Evolutionary conservation across 2,888 invertebrate genomes (phyloP).

Genomic region (Agrotis puta): DNA sequence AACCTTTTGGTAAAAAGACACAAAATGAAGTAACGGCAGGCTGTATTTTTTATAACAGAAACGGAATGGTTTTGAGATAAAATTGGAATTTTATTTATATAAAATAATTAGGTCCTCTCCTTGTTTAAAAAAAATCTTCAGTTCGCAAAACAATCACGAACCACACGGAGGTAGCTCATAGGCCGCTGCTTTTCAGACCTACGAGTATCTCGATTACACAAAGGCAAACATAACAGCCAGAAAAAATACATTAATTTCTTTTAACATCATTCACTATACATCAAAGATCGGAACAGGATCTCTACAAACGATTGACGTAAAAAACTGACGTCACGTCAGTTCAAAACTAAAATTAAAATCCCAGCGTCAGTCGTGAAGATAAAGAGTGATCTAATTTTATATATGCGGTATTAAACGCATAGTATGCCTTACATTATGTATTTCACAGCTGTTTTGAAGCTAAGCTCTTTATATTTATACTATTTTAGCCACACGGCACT

Average conservation of each 20-base stretch:
- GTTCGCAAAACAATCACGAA: no score
- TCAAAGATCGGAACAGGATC: conserved; percentile 47
- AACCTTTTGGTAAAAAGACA: no score
- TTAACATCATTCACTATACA: conserved; percentile 10
- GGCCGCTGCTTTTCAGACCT: not conserved
- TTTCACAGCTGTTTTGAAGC: conserved; percentile 60
- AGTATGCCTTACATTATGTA: conserved; percentile 42
- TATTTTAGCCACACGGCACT: conserved; percentile 61
- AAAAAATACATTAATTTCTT: not conserved
- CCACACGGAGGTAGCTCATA: no score
- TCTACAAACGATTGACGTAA: conserved; percentile 39
- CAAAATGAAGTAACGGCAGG: no score
- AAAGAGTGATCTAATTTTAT: conserved; percentile 63
- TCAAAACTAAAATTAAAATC: conserved; percentile 28
- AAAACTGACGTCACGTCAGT: conserved; percentile 32
- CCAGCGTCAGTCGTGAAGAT: conserved; percentile 47
- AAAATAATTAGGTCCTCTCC: no score
- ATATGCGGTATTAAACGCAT: conserved; percentile 52
- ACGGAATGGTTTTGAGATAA: no score
- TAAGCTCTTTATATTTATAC: conserved; percentile 67
- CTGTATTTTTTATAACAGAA: no score
- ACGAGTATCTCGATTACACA: conserved; percentile 20
- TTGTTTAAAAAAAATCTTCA: no score
- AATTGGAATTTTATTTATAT: no score
- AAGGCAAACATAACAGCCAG: not conserved